A percentile compares a stretch with the other conserved stretches of the same genome.
Evolutionary conservation across 2,888 invertebrate species (phyloP).

Genomic region (Apocheima hispidaria): DNA sequence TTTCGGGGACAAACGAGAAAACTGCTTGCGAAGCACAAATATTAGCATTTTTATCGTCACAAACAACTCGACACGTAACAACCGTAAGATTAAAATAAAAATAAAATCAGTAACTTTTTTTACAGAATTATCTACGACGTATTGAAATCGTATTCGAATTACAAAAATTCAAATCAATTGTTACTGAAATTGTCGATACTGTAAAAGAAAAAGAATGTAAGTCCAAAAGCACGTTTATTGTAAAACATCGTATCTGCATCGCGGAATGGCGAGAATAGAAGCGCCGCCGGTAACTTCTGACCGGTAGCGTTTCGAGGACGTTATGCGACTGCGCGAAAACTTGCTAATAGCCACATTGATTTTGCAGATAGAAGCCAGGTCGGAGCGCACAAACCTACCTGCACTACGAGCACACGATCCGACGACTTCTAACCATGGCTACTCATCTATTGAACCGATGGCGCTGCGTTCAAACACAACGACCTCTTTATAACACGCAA

Average conservation of each 20-base stretch:
- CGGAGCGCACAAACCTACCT: slow-evolving; percentile 80
- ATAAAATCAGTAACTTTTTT: slow-evolving; percentile 25
- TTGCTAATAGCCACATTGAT: slow-evolving; percentile 86
- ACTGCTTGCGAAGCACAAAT: slow-evolving; percentile 49
- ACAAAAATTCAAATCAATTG: slow-evolving; percentile 1
- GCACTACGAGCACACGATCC: slow-evolving; percentile 60
- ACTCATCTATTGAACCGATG: slow-evolving; percentile 54
- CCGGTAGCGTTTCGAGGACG: slow-evolving; percentile 72
- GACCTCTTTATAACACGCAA: slow-evolving; percentile 54
- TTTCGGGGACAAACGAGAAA: slow-evolving; percentile 45
- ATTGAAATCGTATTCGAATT: slow-evolving; percentile 19
- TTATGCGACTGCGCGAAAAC: slow-evolving; percentile 85
- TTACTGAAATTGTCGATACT: background rate
- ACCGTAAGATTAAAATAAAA: slow-evolving; percentile 39
- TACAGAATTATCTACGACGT: slow-evolving; percentile 8
- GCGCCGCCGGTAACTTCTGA: slow-evolving; percentile 65
- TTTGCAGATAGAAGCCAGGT: slow-evolving; percentile 86
- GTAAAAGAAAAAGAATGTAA: background rate
- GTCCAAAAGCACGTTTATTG: slow-evolving; percentile 10
- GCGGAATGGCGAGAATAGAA: slow-evolving; percentile 44
- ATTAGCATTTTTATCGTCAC: slow-evolving; percentile 60
- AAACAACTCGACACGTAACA: slow-evolving; percentile 50
- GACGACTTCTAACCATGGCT: slow-evolving; percentile 51
- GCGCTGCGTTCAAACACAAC: slow-evolving; percentile 43
- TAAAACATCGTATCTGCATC: slow-evolving; percentile 55